Evolutionary conservation across 1,140 invertebrate genomes (phyloP).

Genomic region (Nasonia longicornis): DNA sequence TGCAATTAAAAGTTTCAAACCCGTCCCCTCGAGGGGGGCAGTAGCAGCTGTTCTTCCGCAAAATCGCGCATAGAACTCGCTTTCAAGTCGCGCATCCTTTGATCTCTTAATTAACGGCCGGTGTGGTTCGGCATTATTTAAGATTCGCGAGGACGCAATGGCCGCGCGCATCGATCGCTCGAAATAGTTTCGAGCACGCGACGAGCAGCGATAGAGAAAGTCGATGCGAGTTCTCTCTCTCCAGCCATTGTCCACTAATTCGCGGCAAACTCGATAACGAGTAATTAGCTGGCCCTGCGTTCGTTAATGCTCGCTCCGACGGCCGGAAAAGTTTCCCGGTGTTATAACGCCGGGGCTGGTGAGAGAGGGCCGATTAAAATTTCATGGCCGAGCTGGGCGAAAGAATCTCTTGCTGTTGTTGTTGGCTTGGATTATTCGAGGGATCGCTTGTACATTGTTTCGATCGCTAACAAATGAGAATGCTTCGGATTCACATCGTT

Average conservation of each 20-base stretch:
- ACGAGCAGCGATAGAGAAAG: conserved; percentile 1
- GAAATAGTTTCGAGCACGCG: conserved; percentile 39
- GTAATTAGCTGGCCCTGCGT: conserved; percentile 37
- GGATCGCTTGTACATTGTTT: not conserved
- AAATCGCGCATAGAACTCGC: not conserved
- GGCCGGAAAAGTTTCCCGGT: conserved; percentile 21
- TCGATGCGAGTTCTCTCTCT: not conserved
- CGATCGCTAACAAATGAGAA: conserved; percentile 4
- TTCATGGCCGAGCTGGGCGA: not conserved
- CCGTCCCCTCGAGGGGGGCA: not conserved
- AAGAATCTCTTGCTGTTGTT: not conserved
- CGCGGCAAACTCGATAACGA: conserved; percentile 43
- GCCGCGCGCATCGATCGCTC: conserved; percentile 24
- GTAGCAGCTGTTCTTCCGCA: not conserved
- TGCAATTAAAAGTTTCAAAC: conserved; percentile 15
- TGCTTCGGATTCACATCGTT: not conserved
- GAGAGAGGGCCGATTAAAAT: conserved; percentile 36
- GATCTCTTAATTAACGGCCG: conserved; percentile 39
- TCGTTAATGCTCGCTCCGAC: conserved; percentile 16
- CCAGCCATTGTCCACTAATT: conserved; percentile 38
- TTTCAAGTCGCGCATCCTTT: conserved; percentile 10
- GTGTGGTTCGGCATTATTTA: conserved; percentile 19
- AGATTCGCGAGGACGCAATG: conserved; percentile 33
- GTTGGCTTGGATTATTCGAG: not conserved
- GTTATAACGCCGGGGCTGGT: conserved; percentile 22